Conservation (phyloP, 2,797 vertebrate genomes). For the Kryptopterus vitreolus region DNA sequence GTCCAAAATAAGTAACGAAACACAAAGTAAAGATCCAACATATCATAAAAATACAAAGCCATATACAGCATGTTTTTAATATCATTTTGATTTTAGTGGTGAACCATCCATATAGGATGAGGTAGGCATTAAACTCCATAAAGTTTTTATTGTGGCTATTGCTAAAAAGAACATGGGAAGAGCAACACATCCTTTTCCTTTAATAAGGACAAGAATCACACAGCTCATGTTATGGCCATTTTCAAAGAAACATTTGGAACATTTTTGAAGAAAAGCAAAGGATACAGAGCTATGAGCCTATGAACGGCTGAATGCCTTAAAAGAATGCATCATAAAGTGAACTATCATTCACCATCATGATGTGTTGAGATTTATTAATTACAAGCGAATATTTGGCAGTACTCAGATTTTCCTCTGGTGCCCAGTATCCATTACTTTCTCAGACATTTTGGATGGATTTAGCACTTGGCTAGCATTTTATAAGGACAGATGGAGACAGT, state of each 20-base stretch:
- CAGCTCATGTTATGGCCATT: not conserved
- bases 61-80: not conserved
- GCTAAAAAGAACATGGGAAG: not conserved
- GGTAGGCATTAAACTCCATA: not conserved
- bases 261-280: not conserved
- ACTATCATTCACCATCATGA: not conserved
- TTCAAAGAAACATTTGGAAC: too few relatives aligned
- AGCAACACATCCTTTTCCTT: not conserved
- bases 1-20: not conserved
- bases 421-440: slow-evolving; percentile 12
- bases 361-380: not conserved
- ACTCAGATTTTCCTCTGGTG: not conserved
- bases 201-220: not conserved
- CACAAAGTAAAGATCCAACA: not conserved
- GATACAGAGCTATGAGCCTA: not conserved
- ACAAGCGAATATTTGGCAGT: not conserved
- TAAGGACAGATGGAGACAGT: slow-evolving; percentile 40
- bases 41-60: not conserved
- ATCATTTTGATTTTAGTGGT: not conserved
- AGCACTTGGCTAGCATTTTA: slow-evolving; percentile 40
- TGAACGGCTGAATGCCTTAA: not conserved
- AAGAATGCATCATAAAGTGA: not conserved
- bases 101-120: not conserved
- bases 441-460: slow-evolving; percentile 12
- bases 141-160: not conserved